Evolutionary conservation across 2,797 vertebrate genomes (phyloP).

Genomic region (Micromesistius poutassou): DNA sequence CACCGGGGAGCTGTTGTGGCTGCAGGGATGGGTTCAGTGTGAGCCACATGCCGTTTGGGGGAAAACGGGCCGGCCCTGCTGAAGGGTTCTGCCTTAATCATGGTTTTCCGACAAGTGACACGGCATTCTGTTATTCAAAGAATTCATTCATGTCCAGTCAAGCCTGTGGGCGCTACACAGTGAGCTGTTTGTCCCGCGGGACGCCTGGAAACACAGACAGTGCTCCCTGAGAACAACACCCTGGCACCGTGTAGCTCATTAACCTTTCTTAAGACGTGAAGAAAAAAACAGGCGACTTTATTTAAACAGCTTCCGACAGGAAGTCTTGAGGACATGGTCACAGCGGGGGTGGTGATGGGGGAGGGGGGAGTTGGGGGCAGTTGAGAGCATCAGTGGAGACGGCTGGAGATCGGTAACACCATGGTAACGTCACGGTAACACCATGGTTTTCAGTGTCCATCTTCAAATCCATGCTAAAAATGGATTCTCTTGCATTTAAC

Average conservation of each 20-base stretch:
- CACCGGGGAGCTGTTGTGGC: conserved; percentile 11
- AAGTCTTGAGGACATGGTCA: background rate
- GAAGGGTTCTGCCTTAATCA: conserved; percentile 13
- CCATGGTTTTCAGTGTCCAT: too few relatives aligned
- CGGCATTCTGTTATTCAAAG: conserved; percentile 24
- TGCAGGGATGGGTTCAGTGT: background rate
- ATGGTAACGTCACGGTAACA: conserved; percentile 9
- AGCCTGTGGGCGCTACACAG: conserved; percentile 15
- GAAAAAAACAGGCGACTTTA: background rate
- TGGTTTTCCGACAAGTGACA: conserved; percentile 25
- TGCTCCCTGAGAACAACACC: background rate
- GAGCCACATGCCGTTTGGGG: background rate
- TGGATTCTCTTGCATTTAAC: too few relatives aligned
- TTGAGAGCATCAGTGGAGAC: conserved; percentile 23
- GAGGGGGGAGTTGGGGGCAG: conserved; percentile 11
- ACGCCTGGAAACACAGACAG: background rate
- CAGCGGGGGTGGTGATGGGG: background rate
- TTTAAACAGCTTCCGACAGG: background rate
- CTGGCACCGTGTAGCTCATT: background rate
- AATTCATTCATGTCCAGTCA: conserved; percentile 21
- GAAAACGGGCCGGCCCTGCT: background rate
- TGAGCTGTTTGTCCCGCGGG: background rate
- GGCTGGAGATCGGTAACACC: conserved; percentile 1
- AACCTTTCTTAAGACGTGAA: conserved; percentile 5
- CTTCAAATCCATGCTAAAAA: too few relatives aligned